A percentile compares a stretch with the other conserved stretches of the same genome.
These are phyloP conservation scores for Rhombomys opimus DNA, from an alignment of 2,113 vertebrate genomes.

Conservation along the genomic window DNA sequence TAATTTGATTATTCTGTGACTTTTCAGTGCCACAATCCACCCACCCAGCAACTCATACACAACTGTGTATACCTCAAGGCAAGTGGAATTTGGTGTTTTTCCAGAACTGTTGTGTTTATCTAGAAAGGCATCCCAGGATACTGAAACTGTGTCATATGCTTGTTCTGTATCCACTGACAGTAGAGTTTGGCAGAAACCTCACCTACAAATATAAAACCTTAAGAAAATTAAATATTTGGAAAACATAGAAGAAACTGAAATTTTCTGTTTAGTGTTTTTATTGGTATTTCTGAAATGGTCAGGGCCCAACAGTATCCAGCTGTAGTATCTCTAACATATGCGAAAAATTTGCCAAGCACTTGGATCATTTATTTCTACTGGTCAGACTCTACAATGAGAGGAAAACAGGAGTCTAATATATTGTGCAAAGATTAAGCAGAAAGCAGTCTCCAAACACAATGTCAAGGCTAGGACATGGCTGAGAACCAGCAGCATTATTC, in stretches of 20 bases:
- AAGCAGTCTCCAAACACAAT: neutral
- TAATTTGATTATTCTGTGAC: neutral
- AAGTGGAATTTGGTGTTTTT: neutral
- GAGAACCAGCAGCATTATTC: neutral
- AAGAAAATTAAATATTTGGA: neutral
- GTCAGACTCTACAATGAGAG: neutral
- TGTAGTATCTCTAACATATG: neutral
- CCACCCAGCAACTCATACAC: neutral
- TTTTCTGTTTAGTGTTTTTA: neutral
- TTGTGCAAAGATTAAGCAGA: neutral
- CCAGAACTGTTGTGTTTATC: neutral
- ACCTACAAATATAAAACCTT: neutral
- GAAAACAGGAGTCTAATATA: neutral
- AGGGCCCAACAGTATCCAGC: neutral
- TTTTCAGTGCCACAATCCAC: neutral
- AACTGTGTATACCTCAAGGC: neutral
- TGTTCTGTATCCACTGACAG: neutral
- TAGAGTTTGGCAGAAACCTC: neutral
- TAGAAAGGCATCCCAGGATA: neutral
- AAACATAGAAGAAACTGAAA: slow-evolving; percentile 26
- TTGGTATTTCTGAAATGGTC: slow-evolving; percentile 1
- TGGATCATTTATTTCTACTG: neutral
- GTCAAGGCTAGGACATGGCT: neutral
- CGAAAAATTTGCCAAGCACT: neutral
- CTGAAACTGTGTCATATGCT: neutral